phyloP scores from a whole-genome alignment of 2,888 invertebrate genomes.

The Elmis aenea region DNA sequence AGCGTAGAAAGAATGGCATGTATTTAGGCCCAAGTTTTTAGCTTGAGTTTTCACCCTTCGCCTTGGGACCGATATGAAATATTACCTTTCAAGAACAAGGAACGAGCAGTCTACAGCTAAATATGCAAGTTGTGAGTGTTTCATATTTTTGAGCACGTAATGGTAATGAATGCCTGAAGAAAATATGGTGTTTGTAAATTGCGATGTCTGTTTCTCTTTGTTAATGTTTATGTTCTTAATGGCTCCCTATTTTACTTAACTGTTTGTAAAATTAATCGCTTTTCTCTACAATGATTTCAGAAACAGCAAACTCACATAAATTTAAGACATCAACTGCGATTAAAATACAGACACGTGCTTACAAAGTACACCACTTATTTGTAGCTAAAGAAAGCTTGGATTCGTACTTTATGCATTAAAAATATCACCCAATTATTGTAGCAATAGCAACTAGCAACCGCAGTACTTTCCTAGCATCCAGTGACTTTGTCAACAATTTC shows the following conservation, averaged over 20 bases:
- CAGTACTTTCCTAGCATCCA: too few relatives aligned
- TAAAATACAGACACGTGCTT: too few relatives aligned
- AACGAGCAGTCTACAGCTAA: slow-evolving; percentile 23
- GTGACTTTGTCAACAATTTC: too few relatives aligned
- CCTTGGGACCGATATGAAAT: slow-evolving; percentile 28
- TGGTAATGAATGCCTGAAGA: slow-evolving; percentile 22
- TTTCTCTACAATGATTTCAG: too few relatives aligned
- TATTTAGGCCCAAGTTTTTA: slow-evolving; percentile 20
- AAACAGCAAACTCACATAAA: slow-evolving; percentile 8
- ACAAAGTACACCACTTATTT: too few relatives aligned
- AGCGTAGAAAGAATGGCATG: slow-evolving; percentile 25
- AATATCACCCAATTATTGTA: too few relatives aligned
- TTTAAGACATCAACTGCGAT: too few relatives aligned
- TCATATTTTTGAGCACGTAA: slow-evolving; percentile 20
- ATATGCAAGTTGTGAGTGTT: slow-evolving; percentile 22
- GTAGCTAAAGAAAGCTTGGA: too few relatives aligned
- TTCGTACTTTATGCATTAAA: too few relatives aligned
- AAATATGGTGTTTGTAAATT: slow-evolving; percentile 23
- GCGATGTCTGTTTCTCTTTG: slow-evolving; percentile 20
- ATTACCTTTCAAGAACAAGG: slow-evolving; percentile 26
- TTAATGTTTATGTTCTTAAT: slow-evolving; percentile 17
- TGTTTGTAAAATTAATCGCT: slow-evolving; percentile 8
- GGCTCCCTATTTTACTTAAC: slow-evolving; percentile 7
- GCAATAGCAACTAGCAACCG: too few relatives aligned
- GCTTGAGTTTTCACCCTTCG: slow-evolving; percentile 24